These are phyloP conservation scores for Daktulosphaira vitifoliae DNA, from an alignment of 1,140 invertebrate species.

Conservation along the genomic window DNA sequence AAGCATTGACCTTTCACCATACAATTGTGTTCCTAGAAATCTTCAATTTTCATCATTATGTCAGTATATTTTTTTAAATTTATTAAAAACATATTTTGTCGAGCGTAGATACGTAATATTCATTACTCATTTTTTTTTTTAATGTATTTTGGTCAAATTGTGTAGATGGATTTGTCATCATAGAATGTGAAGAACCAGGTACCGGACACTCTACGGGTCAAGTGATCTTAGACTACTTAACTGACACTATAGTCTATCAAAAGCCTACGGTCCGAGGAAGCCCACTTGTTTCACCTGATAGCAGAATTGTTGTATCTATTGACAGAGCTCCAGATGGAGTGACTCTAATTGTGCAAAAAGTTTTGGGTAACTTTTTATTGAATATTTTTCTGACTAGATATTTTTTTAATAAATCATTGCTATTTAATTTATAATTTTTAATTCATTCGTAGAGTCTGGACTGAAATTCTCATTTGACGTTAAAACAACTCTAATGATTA, in stretches of 20 bases:
- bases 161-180: constrained; percentile 61
- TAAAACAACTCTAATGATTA: constrained; percentile 66
- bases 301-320: constrained; percentile 59
- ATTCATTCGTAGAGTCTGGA: constrained; percentile 49
- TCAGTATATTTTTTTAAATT: constrained; percentile 45
- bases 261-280: constrained; percentile 56
- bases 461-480: constrained; percentile 67
- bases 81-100: not conserved
- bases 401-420: not conserved
- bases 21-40: constrained; percentile 64
- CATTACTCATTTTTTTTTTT: too few relatives aligned
- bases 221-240: constrained; percentile 65
- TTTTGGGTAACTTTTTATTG: constrained; percentile 49
- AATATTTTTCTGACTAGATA: too few relatives aligned
- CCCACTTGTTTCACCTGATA: constrained; percentile 64
- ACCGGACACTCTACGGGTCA: constrained; percentile 57
- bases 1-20: constrained; percentile 62
- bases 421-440: too few relatives aligned
- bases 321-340: constrained; percentile 53
- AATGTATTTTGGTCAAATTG: constrained; percentile 36
- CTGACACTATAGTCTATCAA: constrained; percentile 60
- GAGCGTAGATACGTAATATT: not conserved
- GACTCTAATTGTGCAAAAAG: constrained; percentile 62
- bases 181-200: constrained; percentile 61
- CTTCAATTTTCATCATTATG: constrained; percentile 66